Evolutionary conservation across 1,140 invertebrate species (phyloP), one percentile per base, ranked within the genome.

Genomic region (Neotoxoptera formosana): DNA sequence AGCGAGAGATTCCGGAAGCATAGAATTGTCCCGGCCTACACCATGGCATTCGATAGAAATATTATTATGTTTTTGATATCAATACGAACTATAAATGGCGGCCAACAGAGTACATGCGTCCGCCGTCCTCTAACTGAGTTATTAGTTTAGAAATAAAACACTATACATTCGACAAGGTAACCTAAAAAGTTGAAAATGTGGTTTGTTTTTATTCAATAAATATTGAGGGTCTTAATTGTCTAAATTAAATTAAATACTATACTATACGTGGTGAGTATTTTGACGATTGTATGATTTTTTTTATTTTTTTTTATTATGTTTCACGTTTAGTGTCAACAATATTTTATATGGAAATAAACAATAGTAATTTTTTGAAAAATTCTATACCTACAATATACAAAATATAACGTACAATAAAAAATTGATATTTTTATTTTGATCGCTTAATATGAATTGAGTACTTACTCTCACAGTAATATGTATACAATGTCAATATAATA

Each of bases 71-170:
- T 67, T 23, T 67, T n/a, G 8, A 14, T 67, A n/a, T 17, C 30
- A 67, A 67, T n/a, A 17, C 1, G 6, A 30, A n/a, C 0, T 0
- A n/a, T n/a, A n/a, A n/a, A n/a, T n/a, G n/a, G n/a, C 8, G 1
- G 14, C 17, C n/a, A 14, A 30, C 3, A 67, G 51, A 53, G 21
- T 41, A 4, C 41, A 41, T 41, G 41, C 41, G 41, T 41, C 41
- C 41, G 4, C 4, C 41, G 1, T 67, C 3, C 4, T n/a, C 14
- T n/a, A n/a, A 67, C 60, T 67, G 30, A 60, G 25, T 60, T 9
- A 30, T 60, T 30, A 60, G n/a, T 60, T 30, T 30, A 67, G 11
- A 67, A n/a, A 67, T 67, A 67, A 67, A 67, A 67, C 2, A 6
- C 14, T n/a, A n/a, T n/a, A 17, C 0, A 67, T n/a, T 67, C n/a